phyloP scores from a whole-genome alignment of 2,888 invertebrate species.

The Agrilus biguttatus region DNA sequence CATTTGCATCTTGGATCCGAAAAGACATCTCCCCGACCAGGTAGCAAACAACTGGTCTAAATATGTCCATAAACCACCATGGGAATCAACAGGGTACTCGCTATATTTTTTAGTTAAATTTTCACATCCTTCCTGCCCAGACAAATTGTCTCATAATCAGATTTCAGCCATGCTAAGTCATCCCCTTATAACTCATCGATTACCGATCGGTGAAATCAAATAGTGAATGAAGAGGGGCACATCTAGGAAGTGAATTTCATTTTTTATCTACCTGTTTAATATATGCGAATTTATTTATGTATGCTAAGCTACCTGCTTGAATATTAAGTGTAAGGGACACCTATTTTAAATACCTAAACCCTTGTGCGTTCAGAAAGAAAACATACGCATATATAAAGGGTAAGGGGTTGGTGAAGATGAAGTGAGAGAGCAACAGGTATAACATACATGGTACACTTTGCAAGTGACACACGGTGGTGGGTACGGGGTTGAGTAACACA shows the following conservation, averaged over 20 bases:
- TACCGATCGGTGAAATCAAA: constrained; percentile 10
- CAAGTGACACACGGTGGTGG: too few relatives aligned
- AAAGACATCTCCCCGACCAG: constrained; percentile 19
- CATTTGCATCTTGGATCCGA: constrained; percentile 30
- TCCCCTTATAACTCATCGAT: constrained; percentile 1
- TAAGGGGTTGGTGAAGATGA: constrained; percentile 3
- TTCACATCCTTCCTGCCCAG: constrained; percentile 16
- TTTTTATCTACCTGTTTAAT: constrained; percentile 34
- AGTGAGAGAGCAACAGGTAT: too few relatives aligned
- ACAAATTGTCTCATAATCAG: constrained; percentile 12
- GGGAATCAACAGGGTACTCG: constrained; percentile 10
- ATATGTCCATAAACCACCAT: constrained; percentile 11
- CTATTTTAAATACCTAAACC: constrained; percentile 27
- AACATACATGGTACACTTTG: too few relatives aligned
- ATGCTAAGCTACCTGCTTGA: constrained; percentile 34
- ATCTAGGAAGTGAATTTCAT: constrained; percentile 20
- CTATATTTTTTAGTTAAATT: constrained; percentile 11
- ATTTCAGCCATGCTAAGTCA: constrained; percentile 8
- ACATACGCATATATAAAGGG: constrained; percentile 8
- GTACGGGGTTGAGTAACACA: too few relatives aligned
- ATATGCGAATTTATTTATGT: constrained; percentile 27
- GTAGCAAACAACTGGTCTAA: constrained; percentile 10
- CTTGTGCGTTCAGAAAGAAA: constrained; percentile 5
- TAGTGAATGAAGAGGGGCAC: constrained; percentile 12
- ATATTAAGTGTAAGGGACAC: constrained; percentile 36